These are phyloP conservation scores for Ips nitidus DNA, from an alignment of 1,140 invertebrate species.

Conservation along the genomic window DNA sequence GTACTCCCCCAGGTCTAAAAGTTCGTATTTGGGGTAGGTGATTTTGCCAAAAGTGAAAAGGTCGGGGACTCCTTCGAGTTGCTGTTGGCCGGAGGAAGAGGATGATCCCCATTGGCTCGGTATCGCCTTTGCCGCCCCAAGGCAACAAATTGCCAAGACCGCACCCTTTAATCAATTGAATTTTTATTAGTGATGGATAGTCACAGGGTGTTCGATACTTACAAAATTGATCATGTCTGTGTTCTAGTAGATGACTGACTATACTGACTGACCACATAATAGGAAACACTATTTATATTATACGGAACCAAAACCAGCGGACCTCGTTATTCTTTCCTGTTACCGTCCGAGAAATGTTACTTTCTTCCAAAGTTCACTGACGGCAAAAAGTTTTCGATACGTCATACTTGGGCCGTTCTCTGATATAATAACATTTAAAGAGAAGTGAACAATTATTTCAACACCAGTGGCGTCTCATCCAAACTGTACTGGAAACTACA, in stretches of 20 bases:
- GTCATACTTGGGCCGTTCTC: slow-evolving; percentile 30
- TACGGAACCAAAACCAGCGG: slow-evolving; percentile 29
- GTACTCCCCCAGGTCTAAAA: slow-evolving; percentile 42
- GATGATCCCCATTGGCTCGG: slow-evolving; percentile 32
- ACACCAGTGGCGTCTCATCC: no score
- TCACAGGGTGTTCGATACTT: slow-evolving; percentile 14
- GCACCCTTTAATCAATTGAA: slow-evolving; percentile 17
- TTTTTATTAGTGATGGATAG: background rate
- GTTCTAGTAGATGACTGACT: slow-evolving; percentile 19
- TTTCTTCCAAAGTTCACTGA: slow-evolving; percentile 32
- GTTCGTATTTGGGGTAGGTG: slow-evolving; percentile 42
- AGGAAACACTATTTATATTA: slow-evolving; percentile 38
- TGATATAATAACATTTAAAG: slow-evolving; percentile 28
- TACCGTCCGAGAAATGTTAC: slow-evolving; percentile 35
- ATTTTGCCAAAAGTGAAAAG: slow-evolving; percentile 37
- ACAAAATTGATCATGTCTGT: slow-evolving; percentile 34
- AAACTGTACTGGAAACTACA: no score
- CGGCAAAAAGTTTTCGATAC: slow-evolving; percentile 25
- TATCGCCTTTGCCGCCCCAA: slow-evolving; percentile 36
- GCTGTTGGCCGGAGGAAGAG: background rate
- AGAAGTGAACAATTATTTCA: no score
- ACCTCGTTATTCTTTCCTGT: slow-evolving; percentile 30
- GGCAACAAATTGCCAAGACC: slow-evolving; percentile 40
- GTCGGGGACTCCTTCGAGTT: slow-evolving; percentile 44
- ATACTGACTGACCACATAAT: slow-evolving; percentile 27